These are phyloP conservation scores for Lycophotia porphyrea DNA, from an alignment of 2,888 invertebrate genomes.

Conservation along the genomic window DNA sequence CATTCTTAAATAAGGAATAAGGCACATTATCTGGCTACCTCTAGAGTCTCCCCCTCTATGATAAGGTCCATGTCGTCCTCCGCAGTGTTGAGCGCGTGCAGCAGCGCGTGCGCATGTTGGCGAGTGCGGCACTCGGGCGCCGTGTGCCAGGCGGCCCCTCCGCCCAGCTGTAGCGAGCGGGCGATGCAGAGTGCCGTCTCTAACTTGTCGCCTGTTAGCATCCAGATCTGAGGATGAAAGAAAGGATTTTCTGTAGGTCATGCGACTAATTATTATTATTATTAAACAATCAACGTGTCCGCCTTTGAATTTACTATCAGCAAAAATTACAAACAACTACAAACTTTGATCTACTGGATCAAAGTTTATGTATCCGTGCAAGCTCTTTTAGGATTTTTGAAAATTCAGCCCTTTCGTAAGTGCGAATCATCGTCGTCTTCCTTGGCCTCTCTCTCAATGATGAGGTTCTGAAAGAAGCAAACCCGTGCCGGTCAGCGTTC, in stretches of 20 bases:
- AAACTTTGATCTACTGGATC: too few species aligned
- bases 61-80: conserved; percentile 79
- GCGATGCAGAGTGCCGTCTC: conserved; percentile 99
- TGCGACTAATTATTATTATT: too few species aligned
- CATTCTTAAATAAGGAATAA: not conserved
- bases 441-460: too few species aligned
- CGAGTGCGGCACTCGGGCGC: conserved; percentile 76
- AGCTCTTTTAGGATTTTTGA: too few species aligned
- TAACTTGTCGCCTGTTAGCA: conserved; percentile 98
- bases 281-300: too few species aligned
- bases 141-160: conserved; percentile 74
- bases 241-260: too few species aligned
- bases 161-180: conserved; percentile 96
- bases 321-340: too few species aligned
- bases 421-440: too few species aligned
- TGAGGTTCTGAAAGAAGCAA: too few species aligned
- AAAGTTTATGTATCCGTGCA: too few species aligned
- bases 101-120: conserved; percentile 77
- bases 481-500: too few species aligned
- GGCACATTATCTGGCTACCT: conserved; percentile 70
- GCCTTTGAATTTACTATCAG: too few species aligned
- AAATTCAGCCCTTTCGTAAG: not conserved
- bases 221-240: conserved; percentile 92
- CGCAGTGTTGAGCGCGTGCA: conserved; percentile 70
- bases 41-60: conserved; percentile 86